Conservation (phyloP, 92 coral and sea anemone species). For the Chrysogorgia sp. region DNA sequence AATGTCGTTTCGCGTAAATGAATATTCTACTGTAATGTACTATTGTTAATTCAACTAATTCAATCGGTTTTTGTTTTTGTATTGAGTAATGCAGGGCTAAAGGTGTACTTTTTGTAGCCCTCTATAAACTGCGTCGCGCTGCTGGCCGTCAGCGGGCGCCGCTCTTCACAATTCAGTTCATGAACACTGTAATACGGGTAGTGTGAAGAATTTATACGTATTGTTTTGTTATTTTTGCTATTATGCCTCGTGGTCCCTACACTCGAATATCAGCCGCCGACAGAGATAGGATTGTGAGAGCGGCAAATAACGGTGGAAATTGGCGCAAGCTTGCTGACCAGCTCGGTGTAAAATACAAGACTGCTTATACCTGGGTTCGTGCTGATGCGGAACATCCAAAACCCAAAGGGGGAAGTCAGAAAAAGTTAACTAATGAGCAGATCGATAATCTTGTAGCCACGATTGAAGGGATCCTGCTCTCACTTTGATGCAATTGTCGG, state of each 20-base stretch:
- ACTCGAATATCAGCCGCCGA: slow-evolving; percentile 16
- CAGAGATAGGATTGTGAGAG: slow-evolving; percentile 24
- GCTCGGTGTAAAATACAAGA: slow-evolving; percentile 24
- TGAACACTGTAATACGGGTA: too few relatives aligned
- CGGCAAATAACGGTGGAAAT: slow-evolving; percentile 29
- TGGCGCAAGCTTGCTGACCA: background rate
- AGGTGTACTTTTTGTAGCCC: too few relatives aligned
- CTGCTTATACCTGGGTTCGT: slow-evolving; percentile 35
- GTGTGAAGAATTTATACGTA: too few relatives aligned
- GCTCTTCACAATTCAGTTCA: too few relatives aligned
- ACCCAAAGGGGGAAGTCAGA: slow-evolving; percentile 21
- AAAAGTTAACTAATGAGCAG: background rate
- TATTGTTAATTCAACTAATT: too few relatives aligned
- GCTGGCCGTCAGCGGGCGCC: too few relatives aligned
- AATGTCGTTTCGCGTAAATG: too few relatives aligned
- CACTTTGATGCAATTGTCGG: slow-evolving; percentile 32
- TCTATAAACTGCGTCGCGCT: too few relatives aligned
- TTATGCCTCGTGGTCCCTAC: slow-evolving; percentile 30
- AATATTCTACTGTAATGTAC: too few relatives aligned
- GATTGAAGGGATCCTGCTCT: slow-evolving; percentile 39
- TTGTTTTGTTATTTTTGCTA: too few relatives aligned
- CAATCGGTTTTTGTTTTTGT: too few relatives aligned
- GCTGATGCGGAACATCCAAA: slow-evolving; percentile 2
- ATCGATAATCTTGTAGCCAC: slow-evolving; percentile 26
- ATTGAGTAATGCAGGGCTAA: too few relatives aligned